Conservation (phyloP, 2,888 invertebrate species). For the Melinopterus prodromus region DNA sequence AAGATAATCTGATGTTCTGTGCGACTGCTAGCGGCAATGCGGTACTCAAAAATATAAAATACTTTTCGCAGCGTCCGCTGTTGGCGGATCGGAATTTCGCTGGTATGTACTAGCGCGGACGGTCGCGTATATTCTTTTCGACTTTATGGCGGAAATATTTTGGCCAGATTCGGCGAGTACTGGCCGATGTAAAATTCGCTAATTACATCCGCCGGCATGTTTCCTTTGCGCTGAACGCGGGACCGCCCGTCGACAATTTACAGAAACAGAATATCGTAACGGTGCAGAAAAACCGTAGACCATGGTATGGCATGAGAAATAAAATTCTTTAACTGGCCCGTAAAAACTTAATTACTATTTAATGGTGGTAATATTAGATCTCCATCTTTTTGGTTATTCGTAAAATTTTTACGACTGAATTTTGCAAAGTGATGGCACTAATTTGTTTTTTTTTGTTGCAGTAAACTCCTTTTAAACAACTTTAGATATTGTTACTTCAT, state of each 20-base stretch:
- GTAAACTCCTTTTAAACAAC: too few species aligned
- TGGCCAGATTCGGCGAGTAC: neutral
- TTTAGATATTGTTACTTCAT: too few species aligned
- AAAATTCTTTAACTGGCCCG: neutral
- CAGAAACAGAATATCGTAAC: neutral
- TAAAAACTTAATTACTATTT: neutral
- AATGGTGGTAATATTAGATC: neutral
- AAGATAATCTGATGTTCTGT: neutral
- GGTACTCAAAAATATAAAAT: neutral
- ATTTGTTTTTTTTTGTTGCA: too few species aligned
- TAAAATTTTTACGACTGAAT: too few species aligned
- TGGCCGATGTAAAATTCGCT: neutral
- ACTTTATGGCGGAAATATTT: neutral
- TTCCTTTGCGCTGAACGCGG: neutral
- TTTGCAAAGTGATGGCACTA: too few species aligned
- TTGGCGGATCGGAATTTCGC: neutral
- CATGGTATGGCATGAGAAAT: neutral
- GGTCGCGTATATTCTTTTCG: neutral
- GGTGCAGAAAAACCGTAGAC: too few species aligned
- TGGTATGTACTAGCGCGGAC: neutral
- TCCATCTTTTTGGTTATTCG: neutral
- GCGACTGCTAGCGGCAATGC: neutral
- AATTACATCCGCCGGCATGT: constrained; percentile 4
- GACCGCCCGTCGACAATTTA: neutral
- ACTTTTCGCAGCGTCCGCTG: neutral